A percentile compares a stretch with the other conserved stretches of the same genome.
phyloP scores from a whole-genome alignment of 2,888 invertebrate genomes.

The Scaptomyza flava region DNA sequence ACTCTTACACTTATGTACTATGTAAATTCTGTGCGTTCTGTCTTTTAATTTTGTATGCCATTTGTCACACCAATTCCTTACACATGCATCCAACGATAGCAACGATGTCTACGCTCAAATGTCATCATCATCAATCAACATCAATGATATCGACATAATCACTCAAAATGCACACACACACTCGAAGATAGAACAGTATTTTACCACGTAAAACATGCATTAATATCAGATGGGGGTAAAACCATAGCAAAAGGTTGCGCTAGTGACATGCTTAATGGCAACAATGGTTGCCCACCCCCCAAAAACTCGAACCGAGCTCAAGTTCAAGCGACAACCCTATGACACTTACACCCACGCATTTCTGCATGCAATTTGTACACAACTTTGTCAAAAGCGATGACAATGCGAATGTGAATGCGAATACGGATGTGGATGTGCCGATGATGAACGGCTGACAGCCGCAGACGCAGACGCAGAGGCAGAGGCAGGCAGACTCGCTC shows the following conservation, averaged over 20 bases:
- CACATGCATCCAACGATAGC: conserved; percentile 24
- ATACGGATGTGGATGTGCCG: conserved; percentile 35
- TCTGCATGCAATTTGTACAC: conserved; percentile 73
- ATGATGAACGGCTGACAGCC: conserved; percentile 75
- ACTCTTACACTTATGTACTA: conserved; percentile 25
- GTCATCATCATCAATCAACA: conserved; percentile 79
- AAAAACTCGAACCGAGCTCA: conserved; percentile 3
- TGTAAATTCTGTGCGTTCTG: conserved; percentile 33
- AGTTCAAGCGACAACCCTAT: conserved; percentile 62
- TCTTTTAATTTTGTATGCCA: conserved; percentile 51
- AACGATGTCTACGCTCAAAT: conserved; percentile 30
- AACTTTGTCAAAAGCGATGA: conserved; percentile 56
- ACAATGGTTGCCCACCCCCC: conserved; percentile 44
- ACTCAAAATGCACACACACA: conserved; percentile 64
- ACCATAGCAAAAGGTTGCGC: conserved; percentile 61
- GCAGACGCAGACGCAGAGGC: conserved; percentile 42
- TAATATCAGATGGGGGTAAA: conserved; percentile 39
- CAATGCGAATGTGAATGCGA: conserved; percentile 33
- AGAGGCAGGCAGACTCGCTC: conserved; percentile 4
- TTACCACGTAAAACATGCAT: conserved; percentile 62
- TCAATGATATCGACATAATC: conserved; percentile 80
- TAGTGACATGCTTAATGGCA: conserved; percentile 75
- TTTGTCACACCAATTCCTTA: conserved; percentile 55
- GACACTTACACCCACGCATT: conserved; percentile 66
- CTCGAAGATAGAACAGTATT: conserved; percentile 13